These are phyloP conservation scores for Sigmodon hispidus DNA, from an alignment of 2,113 vertebrate genomes.

Conservation along the genomic window DNA sequence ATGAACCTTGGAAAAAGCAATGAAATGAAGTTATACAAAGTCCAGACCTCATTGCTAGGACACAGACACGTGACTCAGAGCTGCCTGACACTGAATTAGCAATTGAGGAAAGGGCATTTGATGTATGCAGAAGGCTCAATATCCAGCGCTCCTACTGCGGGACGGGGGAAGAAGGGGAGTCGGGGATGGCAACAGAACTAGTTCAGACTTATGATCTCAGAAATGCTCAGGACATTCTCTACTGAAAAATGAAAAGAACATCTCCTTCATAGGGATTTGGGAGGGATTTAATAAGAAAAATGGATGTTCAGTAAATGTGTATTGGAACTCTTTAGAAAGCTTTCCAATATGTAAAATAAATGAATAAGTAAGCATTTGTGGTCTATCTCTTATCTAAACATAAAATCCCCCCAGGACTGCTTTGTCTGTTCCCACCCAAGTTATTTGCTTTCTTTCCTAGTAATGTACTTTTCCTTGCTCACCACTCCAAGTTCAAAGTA, in stretches of 20 bases:
- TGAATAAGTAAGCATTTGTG: slow-evolving; percentile 11
- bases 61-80: neutral
- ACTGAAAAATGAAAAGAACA: slow-evolving; percentile 49
- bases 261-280: neutral
- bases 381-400: neutral
- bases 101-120: neutral
- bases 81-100: neutral
- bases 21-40: slow-evolving; percentile 20
- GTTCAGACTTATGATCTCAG: neutral
- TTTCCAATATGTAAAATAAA: slow-evolving; percentile 18
- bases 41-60: neutral
- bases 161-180: no score
- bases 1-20: slow-evolving; percentile 23
- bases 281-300: neutral
- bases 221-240: neutral
- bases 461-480: slow-evolving; percentile 38
- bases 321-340: slow-evolving; percentile 26
- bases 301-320: slow-evolving; percentile 36
- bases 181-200: slow-evolving; percentile 5
- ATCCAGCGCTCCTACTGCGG: neutral
- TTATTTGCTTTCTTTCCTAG: neutral
- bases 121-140: neutral
- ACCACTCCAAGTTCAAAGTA: slow-evolving; percentile 69
- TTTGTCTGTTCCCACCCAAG: slow-evolving; percentile 17
- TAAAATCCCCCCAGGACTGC: neutral